These are phyloP conservation scores for Brenthis hecate DNA, from an alignment of 2,888 invertebrate species.

Conservation along the genomic window DNA sequence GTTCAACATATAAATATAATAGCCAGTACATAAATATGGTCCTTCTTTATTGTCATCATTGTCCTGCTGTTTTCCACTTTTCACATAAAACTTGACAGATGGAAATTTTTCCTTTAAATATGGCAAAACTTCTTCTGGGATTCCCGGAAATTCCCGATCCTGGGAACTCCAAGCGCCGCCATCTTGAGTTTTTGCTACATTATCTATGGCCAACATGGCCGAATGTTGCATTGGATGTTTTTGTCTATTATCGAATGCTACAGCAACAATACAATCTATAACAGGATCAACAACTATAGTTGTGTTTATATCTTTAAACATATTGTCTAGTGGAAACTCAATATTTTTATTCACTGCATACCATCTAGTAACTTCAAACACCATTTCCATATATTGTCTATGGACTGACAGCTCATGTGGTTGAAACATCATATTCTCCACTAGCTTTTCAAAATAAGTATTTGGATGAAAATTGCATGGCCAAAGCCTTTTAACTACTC, in stretches of 20 bases:
- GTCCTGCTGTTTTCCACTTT: slow-evolving; percentile 60
- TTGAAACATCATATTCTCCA: slow-evolving; percentile 84
- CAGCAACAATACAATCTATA: slow-evolving; percentile 84
- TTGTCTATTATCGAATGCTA: slow-evolving; percentile 82
- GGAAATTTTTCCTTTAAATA: slow-evolving; percentile 60
- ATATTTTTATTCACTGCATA: slow-evolving; percentile 41
- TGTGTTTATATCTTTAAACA: slow-evolving; percentile 51
- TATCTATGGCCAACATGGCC: slow-evolving; percentile 92
- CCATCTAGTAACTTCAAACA: slow-evolving; percentile 78
- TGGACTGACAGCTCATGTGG: slow-evolving; percentile 78
- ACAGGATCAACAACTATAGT: slow-evolving; percentile 89
- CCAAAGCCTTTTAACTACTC: slow-evolving; percentile 85
- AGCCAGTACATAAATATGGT: slow-evolving; percentile 93
- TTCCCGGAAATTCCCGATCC: slow-evolving; percentile 51
- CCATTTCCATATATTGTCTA: slow-evolving; percentile 81
- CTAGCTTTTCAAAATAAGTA: slow-evolving; percentile 86
- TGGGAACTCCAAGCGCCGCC: slow-evolving; percentile 86
- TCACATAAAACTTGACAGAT: slow-evolving; percentile 61
- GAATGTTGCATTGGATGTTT: slow-evolving; percentile 91
- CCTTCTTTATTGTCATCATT: slow-evolving; percentile 58
- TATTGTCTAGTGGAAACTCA: slow-evolving; percentile 37
- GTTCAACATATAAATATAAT: slow-evolving; percentile 89
- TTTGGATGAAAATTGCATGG: slow-evolving; percentile 93
- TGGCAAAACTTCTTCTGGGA: slow-evolving; percentile 62
- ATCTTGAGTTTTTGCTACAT: slow-evolving; percentile 91